Conservation (phyloP, 2,888 invertebrate genomes). For the Nymphalis c-album region DNA sequence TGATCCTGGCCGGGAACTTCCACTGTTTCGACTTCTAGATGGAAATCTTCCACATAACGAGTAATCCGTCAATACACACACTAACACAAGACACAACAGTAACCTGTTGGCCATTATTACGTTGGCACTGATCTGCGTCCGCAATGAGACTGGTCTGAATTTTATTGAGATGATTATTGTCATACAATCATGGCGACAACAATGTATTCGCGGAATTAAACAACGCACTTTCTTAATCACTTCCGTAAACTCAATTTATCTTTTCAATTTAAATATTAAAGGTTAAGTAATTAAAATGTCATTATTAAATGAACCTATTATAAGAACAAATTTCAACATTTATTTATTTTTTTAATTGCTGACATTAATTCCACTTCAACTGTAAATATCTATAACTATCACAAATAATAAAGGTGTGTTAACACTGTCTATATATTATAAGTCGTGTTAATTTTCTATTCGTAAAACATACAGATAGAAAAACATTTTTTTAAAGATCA, state of each 20-base stretch:
- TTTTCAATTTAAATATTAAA: constrained; percentile 18
- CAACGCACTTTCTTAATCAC: constrained; percentile 27
- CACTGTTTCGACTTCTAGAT: constrained; percentile 38
- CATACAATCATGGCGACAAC: constrained; percentile 42
- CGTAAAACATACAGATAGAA: too few species aligned
- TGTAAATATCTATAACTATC: too few species aligned
- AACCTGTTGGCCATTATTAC: constrained; percentile 61
- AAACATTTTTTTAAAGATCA: too few species aligned
- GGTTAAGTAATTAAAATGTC: constrained; percentile 9
- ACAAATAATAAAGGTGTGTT: too few species aligned
- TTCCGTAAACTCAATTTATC: constrained; percentile 7
- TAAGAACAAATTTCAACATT: too few species aligned
- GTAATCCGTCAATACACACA: constrained; percentile 49
- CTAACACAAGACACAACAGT: constrained; percentile 61
- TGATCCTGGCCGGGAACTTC: constrained; percentile 24
- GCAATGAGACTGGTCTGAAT: constrained; percentile 41
- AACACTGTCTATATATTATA: too few species aligned
- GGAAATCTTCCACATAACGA: constrained; percentile 50
- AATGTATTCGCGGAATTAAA: constrained; percentile 46
- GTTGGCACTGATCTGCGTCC: constrained; percentile 45
- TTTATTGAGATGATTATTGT: constrained; percentile 44
- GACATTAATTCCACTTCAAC: too few species aligned
- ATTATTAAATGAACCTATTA: background rate
- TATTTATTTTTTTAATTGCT: too few species aligned
- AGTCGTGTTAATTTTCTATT: too few species aligned